Percentiles rank a stretch among this genome's conserved stretches.
Conservation (phyloP, 1,140 invertebrate species). For the Drosophila sp. region DNA sequence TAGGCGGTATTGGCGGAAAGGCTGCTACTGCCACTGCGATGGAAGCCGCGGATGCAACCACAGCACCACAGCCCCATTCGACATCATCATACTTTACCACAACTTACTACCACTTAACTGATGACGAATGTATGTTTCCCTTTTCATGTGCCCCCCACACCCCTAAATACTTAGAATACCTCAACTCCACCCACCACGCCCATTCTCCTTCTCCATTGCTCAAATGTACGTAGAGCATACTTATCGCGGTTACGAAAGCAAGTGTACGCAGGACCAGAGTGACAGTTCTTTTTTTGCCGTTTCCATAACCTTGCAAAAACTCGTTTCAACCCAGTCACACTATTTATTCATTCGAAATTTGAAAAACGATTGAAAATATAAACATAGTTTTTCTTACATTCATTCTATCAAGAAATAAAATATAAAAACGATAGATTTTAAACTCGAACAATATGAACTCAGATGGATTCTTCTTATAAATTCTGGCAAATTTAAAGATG, state of each 20-base stretch:
- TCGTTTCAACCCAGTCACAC: too few relatives aligned
- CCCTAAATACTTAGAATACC: not conserved
- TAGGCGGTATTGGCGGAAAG: conserved; percentile 61
- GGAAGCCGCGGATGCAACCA: conserved; percentile 58
- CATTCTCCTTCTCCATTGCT: not conserved
- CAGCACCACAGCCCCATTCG: conserved; percentile 67
- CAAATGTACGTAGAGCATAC: not conserved
- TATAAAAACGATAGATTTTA: too few relatives aligned
- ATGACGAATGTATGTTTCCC: conserved; percentile 81
- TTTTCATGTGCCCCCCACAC: not conserved
- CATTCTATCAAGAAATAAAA: too few relatives aligned
- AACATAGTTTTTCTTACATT: too few relatives aligned
- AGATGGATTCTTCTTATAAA: too few relatives aligned
- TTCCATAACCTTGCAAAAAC: too few relatives aligned
- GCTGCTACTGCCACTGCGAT: conserved; percentile 48
- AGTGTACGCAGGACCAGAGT: not conserved
- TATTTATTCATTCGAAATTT: too few relatives aligned
- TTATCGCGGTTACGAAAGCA: not conserved
- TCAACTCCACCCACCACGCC: not conserved
- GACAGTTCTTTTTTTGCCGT: too few relatives aligned
- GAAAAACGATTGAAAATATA: too few relatives aligned
- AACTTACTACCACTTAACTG: conserved; percentile 80
- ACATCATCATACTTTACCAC: conserved; percentile 79
- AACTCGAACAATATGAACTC: too few relatives aligned
- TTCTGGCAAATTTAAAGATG: too few relatives aligned